Percentiles rank a stretch among this genome's conserved stretches.
Evolutionary conservation across 2,113 vertebrate genomes (phyloP).

Genomic region (Gymnorhina tibicen): DNA sequence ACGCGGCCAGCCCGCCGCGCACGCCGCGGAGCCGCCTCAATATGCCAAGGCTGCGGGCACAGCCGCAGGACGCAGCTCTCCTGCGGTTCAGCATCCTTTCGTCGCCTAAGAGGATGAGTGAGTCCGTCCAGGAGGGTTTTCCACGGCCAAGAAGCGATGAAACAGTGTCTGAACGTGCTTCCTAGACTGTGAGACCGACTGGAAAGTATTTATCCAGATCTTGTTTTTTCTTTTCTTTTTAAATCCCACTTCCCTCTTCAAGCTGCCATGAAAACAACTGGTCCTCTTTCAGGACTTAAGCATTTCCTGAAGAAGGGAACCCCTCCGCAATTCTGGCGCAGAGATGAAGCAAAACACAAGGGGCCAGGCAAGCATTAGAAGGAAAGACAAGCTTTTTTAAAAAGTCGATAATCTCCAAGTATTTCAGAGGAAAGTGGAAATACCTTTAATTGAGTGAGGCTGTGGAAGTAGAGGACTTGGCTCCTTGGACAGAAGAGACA

Average conservation of each 20-base stretch:
- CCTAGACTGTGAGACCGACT: not conserved
- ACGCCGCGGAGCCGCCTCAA: rapidly evolving
- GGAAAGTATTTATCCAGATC: constrained; percentile 9
- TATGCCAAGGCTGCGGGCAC: not conserved
- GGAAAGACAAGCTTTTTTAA: not conserved
- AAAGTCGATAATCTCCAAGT: not conserved
- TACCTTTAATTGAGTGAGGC: not conserved
- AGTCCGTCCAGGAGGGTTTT: not conserved
- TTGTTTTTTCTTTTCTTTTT: not conserved
- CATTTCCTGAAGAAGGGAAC: not conserved
- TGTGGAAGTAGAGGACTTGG: not conserved
- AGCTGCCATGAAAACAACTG: not conserved
- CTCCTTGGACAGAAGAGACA: not conserved
- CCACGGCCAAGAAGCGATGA: not conserved
- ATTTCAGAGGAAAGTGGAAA: not conserved
- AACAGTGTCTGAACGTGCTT: constrained; percentile 14
- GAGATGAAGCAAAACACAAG: not conserved
- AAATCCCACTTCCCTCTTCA: not conserved
- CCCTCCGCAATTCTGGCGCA: not conserved
- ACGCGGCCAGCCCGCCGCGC: not conserved
- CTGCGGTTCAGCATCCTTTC: not conserved
- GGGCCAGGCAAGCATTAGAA: not conserved
- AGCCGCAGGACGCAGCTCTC: not conserved
- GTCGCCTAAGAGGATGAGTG: not conserved
- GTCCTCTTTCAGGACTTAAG: not conserved